A percentile compares a stretch with the other conserved stretches of the same genome.
These are phyloP conservation scores for Prunella strophiata DNA, from an alignment of 2,797 vertebrate genomes.

Conservation along the genomic window DNA sequence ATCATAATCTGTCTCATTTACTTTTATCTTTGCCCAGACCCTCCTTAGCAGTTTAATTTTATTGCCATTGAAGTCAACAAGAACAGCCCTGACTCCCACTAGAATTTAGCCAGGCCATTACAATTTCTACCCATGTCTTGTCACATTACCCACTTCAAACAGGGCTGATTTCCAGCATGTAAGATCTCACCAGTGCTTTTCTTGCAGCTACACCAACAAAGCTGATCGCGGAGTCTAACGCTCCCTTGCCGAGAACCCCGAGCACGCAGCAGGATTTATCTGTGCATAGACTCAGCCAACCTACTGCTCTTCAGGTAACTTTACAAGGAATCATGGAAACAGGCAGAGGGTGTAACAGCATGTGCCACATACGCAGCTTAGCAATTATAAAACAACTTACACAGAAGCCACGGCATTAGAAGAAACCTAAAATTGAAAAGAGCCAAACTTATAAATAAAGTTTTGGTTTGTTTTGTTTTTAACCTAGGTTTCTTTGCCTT, in stretches of 20 bases:
- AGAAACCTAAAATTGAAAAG: not conserved
- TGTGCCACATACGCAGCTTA: not conserved
- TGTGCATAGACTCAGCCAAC: conserved; percentile 64
- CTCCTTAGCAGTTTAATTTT: conserved; percentile 22
- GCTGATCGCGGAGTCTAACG: conserved; percentile 66
- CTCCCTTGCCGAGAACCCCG: conserved; percentile 67
- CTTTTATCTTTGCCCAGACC: conserved; percentile 1
- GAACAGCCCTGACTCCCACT: not conserved
- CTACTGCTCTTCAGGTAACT: conserved; percentile 72
- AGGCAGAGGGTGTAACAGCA: not conserved
- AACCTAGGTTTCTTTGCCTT: conserved; percentile 67
- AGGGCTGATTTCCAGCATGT: not conserved
- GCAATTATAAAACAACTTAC: not conserved
- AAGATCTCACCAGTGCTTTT: conserved; percentile 5
- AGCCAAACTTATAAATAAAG: not conserved
- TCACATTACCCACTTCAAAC: not conserved
- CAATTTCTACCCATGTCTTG: not conserved
- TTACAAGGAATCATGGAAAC: not conserved
- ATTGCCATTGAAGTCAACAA: not conserved
- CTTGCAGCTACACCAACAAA: conserved; percentile 78
- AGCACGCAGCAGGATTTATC: conserved; percentile 70
- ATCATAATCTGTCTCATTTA: not conserved
- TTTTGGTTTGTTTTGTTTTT: conserved; percentile 26
- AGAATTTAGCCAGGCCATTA: not conserved
- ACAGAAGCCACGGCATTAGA: not conserved